Conservation (phyloP, 2,113 vertebrate genomes). For the Neotragus pygmaeus region DNA sequence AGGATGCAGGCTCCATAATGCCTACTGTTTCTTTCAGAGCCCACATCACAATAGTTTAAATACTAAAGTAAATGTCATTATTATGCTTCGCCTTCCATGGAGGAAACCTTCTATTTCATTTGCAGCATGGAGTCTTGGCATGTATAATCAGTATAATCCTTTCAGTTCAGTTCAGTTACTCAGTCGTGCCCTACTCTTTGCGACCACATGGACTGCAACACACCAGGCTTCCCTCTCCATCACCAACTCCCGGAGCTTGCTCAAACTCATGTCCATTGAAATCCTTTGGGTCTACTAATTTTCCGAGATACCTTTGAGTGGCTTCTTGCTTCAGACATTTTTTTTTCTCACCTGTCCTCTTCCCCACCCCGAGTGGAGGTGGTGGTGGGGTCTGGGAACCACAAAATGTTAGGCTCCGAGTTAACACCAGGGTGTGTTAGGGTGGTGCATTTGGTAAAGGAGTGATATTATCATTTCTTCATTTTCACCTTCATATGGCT, state of each 20-base stretch:
- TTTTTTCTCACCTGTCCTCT: background rate
- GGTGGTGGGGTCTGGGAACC: background rate
- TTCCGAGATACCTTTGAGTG: background rate
- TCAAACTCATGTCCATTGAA: background rate
- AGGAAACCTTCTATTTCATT: background rate
- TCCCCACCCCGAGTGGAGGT: background rate
- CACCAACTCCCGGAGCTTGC: background rate
- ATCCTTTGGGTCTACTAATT: background rate
- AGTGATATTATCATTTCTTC: background rate
- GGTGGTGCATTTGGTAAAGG: background rate
- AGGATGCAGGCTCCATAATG: background rate
- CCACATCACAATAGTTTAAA: background rate
- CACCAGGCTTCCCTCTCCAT: background rate
- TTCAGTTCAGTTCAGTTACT: background rate
- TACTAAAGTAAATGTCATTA: background rate
- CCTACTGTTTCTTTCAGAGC: background rate
- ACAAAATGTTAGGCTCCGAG: background rate
- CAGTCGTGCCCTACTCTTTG: background rate
- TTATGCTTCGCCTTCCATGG: background rate
- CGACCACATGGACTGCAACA: accelerated
- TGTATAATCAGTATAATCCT: background rate
- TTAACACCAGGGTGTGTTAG: background rate
- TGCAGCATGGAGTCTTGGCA: background rate
- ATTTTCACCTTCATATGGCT: background rate
- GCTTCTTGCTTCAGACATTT: background rate